Base-by-base conservation (phyloP, 2,113 vertebrate genomes). In the Takifugu flavidus region DNA sequence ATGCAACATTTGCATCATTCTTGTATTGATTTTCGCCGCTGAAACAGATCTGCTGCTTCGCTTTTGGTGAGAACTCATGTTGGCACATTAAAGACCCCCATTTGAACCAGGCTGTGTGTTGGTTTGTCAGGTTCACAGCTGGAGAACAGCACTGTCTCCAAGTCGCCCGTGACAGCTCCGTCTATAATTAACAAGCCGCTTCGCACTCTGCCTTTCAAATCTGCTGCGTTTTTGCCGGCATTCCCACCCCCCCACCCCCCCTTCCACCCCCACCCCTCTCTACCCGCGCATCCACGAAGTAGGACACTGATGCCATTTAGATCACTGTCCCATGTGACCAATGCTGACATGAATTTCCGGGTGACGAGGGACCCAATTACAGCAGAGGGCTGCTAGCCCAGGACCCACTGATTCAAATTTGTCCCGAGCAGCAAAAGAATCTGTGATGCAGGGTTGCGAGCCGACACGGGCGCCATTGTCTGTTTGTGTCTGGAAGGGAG, bases 291-390 rank as follows among this genome's bases (percentile, higher is more conserved):
- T 44, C 52, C 59, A 75, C 72, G 69, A 89, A 90, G 77, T 86
- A 84, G 88, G 87, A 79, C 88, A 88, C 83, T 78, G 83, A 88
- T 89, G 82, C 82, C 80, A 89, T 89, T 90, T 86, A 88, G 84
- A 89, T 89, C 82, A 89, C 80, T 62, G 60, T 85, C 83, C 84
- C 83, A 80, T 75, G 81, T 75, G 79, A 78, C 79, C 79, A 70
- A 70, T 65, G 77, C 72, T 85, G 82, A 86, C 83, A 86, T 83
- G 74, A 81, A 83, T 87, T 88, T 58, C 77, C 28, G 74, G 77
- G 73, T 87, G 84, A 89, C 86, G 77, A 78, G 85, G 82, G 88
- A 89, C 75, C 87, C 86, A 90, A 89, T 89, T 90, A 90, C 82
- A 76, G 82, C 70, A 54, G 82, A 76, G 75, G 71, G 78, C 76